Percentiles rank a stretch among this genome's conserved stretches.
phyloP scores from a whole-genome alignment of 2,888 invertebrate species.

The Melanophora roralis region DNA sequence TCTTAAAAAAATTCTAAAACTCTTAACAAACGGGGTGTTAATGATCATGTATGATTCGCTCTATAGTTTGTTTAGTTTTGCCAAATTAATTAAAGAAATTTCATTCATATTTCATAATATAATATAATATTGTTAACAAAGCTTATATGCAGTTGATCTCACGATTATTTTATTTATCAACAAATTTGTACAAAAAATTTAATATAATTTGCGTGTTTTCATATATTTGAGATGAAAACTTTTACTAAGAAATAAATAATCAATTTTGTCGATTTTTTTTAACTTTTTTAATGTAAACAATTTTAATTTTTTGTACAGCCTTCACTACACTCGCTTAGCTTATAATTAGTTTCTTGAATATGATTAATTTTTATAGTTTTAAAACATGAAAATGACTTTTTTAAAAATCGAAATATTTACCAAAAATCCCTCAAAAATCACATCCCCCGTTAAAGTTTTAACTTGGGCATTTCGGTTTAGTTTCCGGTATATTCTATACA shows the following conservation, averaged over 20 bases:
- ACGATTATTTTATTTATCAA: no score
- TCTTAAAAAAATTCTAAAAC: not conserved
- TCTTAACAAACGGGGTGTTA: not conserved
- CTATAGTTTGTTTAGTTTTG: not conserved
- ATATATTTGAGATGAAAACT: slow-evolving; percentile 23
- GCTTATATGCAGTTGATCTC: slow-evolving; percentile 7
- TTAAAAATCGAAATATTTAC: not conserved
- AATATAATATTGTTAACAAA: not conserved
- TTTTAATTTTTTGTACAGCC: not conserved
- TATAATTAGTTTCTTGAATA: not conserved
- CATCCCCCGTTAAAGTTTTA: no score
- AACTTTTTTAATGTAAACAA: not conserved
- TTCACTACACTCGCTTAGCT: not conserved
- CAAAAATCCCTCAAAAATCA: no score
- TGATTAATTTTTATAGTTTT: not conserved
- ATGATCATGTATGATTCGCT: not conserved
- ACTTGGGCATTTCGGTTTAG: no score
- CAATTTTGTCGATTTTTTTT: slow-evolving; percentile 1
- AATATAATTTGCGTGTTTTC: slow-evolving; percentile 32
- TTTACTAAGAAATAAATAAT: slow-evolving; percentile 20
- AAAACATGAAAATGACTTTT: not conserved
- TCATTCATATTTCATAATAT: not conserved
- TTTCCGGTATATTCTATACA: no score
- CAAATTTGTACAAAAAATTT: not conserved
- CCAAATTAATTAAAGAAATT: not conserved